These are phyloP conservation scores for Dicranocentrus wangi DNA, from an alignment of 2,888 invertebrate genomes.

Conservation along the genomic window DNA sequence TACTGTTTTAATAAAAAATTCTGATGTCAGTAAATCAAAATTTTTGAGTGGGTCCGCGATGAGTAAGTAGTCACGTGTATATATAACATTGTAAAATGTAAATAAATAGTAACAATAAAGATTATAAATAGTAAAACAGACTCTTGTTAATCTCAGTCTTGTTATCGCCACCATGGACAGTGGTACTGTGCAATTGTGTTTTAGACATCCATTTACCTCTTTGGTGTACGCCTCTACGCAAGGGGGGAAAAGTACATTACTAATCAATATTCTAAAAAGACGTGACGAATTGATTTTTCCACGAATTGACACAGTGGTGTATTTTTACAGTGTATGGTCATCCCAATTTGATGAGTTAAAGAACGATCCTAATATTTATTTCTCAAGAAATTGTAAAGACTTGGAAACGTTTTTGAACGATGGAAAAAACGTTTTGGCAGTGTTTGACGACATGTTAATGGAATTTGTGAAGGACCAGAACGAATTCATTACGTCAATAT, in stretches of 20 bases:
- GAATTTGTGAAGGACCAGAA: constrained; percentile 5
- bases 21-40: too few species aligned
- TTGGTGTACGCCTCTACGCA: not conserved
- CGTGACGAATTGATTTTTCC: constrained; percentile 5
- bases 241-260: not conserved
- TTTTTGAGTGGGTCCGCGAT: too few species aligned
- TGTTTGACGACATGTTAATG: not conserved
- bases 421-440: not conserved
- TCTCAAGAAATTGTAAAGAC: not conserved
- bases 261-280: not conserved
- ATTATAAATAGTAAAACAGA: too few species aligned
- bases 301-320: not conserved
- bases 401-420: not conserved
- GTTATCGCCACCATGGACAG: too few species aligned
- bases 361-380: not conserved
- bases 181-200: too few species aligned
- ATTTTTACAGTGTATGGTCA: constrained; percentile 2
- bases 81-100: too few species aligned
- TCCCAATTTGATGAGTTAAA: not conserved
- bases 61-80: too few species aligned
- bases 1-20: too few species aligned
- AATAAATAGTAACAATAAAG: too few species aligned
- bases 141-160: too few species aligned
- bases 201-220: constrained; percentile 2
- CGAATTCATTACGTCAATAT: not conserved